Evolutionary conservation across 2,888 invertebrate species (phyloP), one percentile per base, ranked within the genome.

Genomic region (Rutpela maculata): DNA sequence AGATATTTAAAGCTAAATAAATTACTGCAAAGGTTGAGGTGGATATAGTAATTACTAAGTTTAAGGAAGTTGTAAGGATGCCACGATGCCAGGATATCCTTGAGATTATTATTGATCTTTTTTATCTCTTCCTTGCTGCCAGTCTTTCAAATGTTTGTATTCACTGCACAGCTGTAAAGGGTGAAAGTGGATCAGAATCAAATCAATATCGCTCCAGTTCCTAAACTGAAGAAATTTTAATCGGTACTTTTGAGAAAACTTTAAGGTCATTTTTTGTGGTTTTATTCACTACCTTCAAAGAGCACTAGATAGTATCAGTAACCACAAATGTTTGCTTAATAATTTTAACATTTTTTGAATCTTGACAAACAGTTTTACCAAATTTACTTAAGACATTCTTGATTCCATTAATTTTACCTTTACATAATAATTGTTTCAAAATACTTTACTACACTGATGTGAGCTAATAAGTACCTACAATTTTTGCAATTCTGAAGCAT

Each of bases 1-100:
- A 93, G 88, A 84, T 88, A 80, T 75, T 68, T 66, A 31, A 75
- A 15, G 38, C 35, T 57, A 62, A 68, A n/a, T 57, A 62, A 68
- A n/a, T 19, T 38, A 12, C 15, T 26, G 26, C 11, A 74, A 12
- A 75, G 70, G 70, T 70, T 70, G 70, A 70, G 70, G 60, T 62
- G 60, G 31, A 69, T 59, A 59, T 69, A 72, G 63, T 50, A 43
- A 55, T 22, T 31, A 67, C 2, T 55, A 38, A 50, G 19, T 43
- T 67, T 7, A 15, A 67, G 56, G 15, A 55, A 50, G 22, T 60
- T 26, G 38, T 31, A 59, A 71, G 57, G 43, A 71, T 18, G 15
- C 22, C n/a, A n/a, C n/a, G n/a, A n/a, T n/a, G n/a, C 57, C 10
- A 57, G 69, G 56, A 50, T 62, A 26, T 59, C 69, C 57, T 57